A percentile compares a stretch with the other conserved stretches of the same genome.
Evolutionary conservation across 2,888 invertebrate genomes (phyloP).

Genomic region (Leptinotarsa rubiginosa): DNA sequence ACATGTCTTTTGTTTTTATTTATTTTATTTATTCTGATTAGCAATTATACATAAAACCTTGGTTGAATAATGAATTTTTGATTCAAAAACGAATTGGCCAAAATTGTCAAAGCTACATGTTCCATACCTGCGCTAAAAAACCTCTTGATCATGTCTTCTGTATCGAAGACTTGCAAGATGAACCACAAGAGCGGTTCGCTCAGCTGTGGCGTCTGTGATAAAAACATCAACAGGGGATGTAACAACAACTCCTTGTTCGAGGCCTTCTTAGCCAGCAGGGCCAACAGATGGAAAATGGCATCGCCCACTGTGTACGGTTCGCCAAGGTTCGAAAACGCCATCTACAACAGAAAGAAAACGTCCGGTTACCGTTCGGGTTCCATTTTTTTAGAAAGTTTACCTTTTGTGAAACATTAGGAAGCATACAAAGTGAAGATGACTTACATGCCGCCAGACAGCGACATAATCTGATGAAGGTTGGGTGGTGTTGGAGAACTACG

Average conservation of each 20-base stretch:
- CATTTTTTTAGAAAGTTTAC: slow-evolving; percentile 44
- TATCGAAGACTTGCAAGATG: slow-evolving; percentile 82
- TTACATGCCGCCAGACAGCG: slow-evolving; percentile 83
- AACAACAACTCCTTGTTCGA: slow-evolving; percentile 81
- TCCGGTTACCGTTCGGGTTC: slow-evolving; percentile 27
- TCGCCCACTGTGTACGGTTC: slow-evolving; percentile 85
- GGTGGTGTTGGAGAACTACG: slow-evolving; percentile 78
- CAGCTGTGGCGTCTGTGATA: slow-evolving; percentile 71
- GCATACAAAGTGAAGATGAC: slow-evolving; percentile 77
- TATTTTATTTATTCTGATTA: too few species aligned
- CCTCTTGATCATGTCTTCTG: slow-evolving; percentile 78
- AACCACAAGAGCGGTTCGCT: slow-evolving; percentile 91
- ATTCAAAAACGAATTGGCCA: neutral
- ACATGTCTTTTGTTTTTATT: too few species aligned
- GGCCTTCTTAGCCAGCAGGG: slow-evolving; percentile 81
- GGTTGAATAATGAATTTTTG: neutral
- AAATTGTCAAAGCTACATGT: neutral
- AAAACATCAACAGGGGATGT: slow-evolving; percentile 80
- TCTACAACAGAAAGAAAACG: slow-evolving; percentile 47
- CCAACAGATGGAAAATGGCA: slow-evolving; percentile 86
- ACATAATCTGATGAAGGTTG: slow-evolving; percentile 86
- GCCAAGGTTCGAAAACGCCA: slow-evolving; percentile 62
- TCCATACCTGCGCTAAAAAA: slow-evolving; percentile 77
- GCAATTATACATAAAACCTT: too few species aligned
- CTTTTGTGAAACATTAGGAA: slow-evolving; percentile 65